Conservation (phyloP, 2,113 vertebrate genomes). For the Ceyx melanurus region DNA sequence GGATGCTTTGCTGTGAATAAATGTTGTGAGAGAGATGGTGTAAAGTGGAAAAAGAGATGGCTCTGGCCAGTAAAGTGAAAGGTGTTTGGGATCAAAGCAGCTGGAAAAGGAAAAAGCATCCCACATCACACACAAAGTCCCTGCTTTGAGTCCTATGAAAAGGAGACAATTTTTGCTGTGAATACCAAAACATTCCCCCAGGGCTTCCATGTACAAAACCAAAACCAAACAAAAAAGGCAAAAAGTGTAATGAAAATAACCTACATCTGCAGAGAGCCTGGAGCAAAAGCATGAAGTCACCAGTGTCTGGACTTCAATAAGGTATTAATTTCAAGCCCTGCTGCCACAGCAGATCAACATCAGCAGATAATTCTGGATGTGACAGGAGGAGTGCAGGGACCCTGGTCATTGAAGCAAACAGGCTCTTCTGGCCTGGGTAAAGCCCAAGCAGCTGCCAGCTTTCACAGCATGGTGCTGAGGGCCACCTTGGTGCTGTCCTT, state of each 20-base stretch:
- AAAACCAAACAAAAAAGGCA: no score
- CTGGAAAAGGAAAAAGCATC: neutral
- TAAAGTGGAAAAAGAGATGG: neutral
- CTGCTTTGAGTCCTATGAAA: rapidly evolving
- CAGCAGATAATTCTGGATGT: neutral
- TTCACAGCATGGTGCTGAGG: neutral
- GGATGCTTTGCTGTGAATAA: neutral
- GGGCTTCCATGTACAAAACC: neutral
- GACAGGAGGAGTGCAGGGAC: neutral
- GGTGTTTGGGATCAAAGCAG: neutral
- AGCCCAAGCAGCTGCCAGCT: neutral
- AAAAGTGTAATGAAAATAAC: neutral
- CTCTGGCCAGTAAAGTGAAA: neutral
- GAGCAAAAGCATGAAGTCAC: neutral
- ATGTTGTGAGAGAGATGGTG: neutral
- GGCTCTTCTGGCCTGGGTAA: neutral
- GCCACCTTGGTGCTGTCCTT: neutral
- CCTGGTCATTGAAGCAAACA: rapidly evolving
- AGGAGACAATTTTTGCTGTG: neutral
- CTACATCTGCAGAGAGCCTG: neutral
- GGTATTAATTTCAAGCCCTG: neutral
- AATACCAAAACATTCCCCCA: neutral
- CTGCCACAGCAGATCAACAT: neutral
- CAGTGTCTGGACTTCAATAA: neutral
- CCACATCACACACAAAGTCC: neutral